Evolutionary conservation across 2,888 invertebrate genomes (phyloP).

Genomic region (Corythucha ciliata): DNA sequence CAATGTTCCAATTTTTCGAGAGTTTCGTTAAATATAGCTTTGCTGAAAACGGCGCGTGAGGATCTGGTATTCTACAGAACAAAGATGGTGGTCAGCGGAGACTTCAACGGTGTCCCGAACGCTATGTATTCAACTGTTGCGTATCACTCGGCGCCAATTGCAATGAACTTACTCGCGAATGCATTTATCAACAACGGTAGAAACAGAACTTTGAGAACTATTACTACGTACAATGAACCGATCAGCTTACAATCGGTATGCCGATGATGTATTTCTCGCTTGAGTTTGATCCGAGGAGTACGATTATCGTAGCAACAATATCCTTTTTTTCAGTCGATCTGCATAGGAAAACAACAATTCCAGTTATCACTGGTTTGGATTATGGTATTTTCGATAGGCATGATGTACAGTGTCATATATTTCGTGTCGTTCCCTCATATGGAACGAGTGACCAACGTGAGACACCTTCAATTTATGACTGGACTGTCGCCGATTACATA

Average conservation of each 20-base stretch:
- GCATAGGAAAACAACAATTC: no score
- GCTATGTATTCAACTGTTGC: conserved; percentile 47
- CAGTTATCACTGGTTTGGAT: no score
- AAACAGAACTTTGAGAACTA: conserved; percentile 19
- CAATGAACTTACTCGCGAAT: conserved; percentile 47
- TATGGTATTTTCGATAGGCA: background rate
- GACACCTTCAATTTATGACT: conserved; percentile 58
- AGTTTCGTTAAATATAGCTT: no score
- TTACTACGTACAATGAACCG: conserved; percentile 21
- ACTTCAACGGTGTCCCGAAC: conserved; percentile 39
- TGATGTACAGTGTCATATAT: conserved; percentile 4
- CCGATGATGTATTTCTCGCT: no score
- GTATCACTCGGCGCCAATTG: conserved; percentile 48
- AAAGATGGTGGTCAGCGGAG: conserved; percentile 46
- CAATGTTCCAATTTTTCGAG: no score
- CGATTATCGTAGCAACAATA: no score
- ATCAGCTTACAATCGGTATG: no score
- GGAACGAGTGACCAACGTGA: conserved; percentile 54
- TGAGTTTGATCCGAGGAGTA: no score
- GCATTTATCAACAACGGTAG: conserved; percentile 38
- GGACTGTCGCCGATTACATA: conserved; percentile 52
- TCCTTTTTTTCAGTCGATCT: no score
- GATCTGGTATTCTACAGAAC: conserved; percentile 33
- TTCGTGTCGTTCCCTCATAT: conserved; percentile 47
- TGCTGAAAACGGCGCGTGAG: background rate